phyloP scores from a whole-genome alignment of 2,888 invertebrate genomes.

The Lumbricus terrestris region DNA sequence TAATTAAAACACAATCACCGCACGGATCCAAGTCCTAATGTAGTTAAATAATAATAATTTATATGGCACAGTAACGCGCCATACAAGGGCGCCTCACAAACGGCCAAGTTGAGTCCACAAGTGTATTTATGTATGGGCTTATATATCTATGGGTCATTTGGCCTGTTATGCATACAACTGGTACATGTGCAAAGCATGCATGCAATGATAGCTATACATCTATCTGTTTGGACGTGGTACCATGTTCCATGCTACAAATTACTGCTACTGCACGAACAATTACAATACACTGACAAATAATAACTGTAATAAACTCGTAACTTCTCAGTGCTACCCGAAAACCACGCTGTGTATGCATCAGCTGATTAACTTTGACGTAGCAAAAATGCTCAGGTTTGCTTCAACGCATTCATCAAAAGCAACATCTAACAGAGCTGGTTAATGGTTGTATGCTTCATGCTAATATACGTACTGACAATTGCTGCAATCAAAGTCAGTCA shows the following conservation, averaged over 20 bases:
- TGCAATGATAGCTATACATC: background rate
- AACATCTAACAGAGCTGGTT: background rate
- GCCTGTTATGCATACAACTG: background rate
- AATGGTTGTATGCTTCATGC: background rate
- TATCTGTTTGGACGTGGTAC: background rate
- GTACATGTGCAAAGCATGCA: background rate
- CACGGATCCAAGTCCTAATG: background rate
- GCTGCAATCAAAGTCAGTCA: too few species aligned
- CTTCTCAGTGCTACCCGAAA: background rate
- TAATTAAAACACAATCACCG: background rate
- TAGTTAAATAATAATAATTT: too few species aligned
- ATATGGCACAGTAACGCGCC: too few species aligned
- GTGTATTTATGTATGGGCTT: too few species aligned
- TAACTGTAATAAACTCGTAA: background rate
- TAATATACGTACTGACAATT: background rate
- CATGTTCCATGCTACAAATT: background rate
- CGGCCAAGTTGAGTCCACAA: background rate
- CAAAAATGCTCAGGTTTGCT: background rate
- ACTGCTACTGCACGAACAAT: background rate
- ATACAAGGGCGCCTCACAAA: too few species aligned
- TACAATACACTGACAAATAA: background rate
- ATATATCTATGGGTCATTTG: background rate
- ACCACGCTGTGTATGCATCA: background rate
- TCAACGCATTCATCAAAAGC: background rate
- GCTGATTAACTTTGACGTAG: background rate